Base-by-base conservation (phyloP, 2,113 vertebrate genomes). In the Rhombomys opimus region DNA sequence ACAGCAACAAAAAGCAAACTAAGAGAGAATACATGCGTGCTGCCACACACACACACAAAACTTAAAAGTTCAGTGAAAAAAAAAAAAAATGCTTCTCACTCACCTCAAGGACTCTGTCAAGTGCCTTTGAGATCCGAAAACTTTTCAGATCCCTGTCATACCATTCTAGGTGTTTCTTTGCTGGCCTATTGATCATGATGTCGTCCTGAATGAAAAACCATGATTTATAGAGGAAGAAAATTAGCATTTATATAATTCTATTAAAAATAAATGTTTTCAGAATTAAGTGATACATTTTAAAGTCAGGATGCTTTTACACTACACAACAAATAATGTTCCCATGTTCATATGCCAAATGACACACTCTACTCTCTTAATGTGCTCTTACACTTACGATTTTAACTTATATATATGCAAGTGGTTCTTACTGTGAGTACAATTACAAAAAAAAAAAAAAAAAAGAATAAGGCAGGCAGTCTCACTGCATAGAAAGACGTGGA, bases 41-140 rank as follows among this genome's bases (percentile, higher is more conserved):
- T 35, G 41, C 8, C 77, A n/a, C 54, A 59, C 20, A 59, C 78
- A n/a, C 4, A 59, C 17, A 52, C 27, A 32, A 23, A n/a, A 54
- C n/a, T 52, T 70, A 70, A 52, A 70, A 23, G 25, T 20, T 25
- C 32, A 73, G n/a, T 89, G 54, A 46, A 54, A 88, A 35, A n/a
- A 30, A 67, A 46, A 93, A 32, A 46, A 46, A n/a, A 27, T 46
- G 30, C 10, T 94, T 14, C 94, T 96, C 98, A 99, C 97, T 97
- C 98, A 99, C 99, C 99, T 99, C 97, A 85, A 99, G 97, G 20
- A 99, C 99, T 10, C 98, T 98, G 98, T 99, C 99, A 72, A 99
- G 99, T 59, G 99, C 99, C 96, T 99, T 99, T 35, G 99, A 99
- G 76, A 99, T 99, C 52, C 99, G 98, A 96, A 99, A 99, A 91